phyloP scores from a whole-genome alignment of 2,113 vertebrate genomes.

The Sialia sialis region DNA sequence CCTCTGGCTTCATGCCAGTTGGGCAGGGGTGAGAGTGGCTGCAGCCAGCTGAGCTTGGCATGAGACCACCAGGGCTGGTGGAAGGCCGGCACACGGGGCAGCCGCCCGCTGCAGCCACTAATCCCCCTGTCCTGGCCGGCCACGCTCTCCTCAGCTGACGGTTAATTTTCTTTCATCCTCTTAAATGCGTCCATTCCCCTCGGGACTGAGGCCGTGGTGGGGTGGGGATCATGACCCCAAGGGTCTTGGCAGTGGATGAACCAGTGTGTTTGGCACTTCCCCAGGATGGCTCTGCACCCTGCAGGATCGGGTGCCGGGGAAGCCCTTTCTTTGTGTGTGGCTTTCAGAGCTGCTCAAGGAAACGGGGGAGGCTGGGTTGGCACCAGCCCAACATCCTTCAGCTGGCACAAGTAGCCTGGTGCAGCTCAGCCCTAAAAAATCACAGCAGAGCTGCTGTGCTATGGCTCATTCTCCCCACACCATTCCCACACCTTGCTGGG shows the following conservation, averaged over 20 bases:
- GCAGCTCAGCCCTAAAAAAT: neutral
- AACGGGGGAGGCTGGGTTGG: neutral
- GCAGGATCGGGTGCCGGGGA: accelerated
- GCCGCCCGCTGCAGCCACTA: accelerated
- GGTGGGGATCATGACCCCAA: accelerated
- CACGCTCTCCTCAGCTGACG: constrained; percentile 39
- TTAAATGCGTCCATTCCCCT: constrained; percentile 5
- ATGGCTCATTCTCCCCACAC: neutral
- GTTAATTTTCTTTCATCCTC: constrained; percentile 56
- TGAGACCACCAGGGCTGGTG: neutral
- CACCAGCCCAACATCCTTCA: neutral
- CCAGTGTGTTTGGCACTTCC: neutral
- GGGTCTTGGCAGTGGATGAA: neutral
- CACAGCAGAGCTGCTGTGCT: neutral
- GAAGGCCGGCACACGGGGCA: neutral
- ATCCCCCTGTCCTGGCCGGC: neutral
- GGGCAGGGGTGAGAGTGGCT: neutral
- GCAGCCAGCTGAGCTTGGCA: accelerated
- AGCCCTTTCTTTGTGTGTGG: neutral
- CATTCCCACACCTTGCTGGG: neutral
- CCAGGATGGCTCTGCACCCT: neutral
- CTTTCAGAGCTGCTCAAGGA: neutral
- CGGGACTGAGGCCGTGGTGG: neutral
- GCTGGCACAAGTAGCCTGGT: neutral
- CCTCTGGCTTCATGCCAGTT: accelerated